Evolutionary conservation across 1,140 invertebrate species (phyloP).

Genomic region (Dendrolimus punctatus): DNA sequence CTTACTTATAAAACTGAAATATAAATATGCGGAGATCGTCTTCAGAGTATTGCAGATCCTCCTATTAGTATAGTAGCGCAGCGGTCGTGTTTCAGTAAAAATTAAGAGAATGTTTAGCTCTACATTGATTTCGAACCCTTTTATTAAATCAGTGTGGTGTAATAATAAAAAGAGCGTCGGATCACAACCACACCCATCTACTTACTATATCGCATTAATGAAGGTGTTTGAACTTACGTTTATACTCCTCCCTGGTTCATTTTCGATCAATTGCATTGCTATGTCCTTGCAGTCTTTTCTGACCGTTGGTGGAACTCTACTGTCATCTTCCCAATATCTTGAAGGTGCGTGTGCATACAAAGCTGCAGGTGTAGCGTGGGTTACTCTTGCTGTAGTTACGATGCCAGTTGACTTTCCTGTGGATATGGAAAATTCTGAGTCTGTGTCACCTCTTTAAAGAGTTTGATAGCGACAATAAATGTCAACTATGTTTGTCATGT

Average conservation of each 20-base stretch:
- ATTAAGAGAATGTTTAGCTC: too few relatives aligned
- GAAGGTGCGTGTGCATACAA: slow-evolving; percentile 85
- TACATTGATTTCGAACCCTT: too few relatives aligned
- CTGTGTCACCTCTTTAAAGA: background rate
- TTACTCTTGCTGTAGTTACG: slow-evolving; percentile 82
- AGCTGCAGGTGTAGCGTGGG: slow-evolving; percentile 83
- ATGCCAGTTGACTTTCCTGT: slow-evolving; percentile 72
- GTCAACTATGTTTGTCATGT: background rate
- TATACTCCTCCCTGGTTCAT: slow-evolving; percentile 70
- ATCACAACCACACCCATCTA: too few relatives aligned
- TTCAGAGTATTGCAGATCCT: too few relatives aligned
- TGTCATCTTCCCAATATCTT: slow-evolving; percentile 86
- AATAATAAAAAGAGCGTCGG: too few relatives aligned
- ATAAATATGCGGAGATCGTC: too few relatives aligned
- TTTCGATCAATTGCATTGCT: slow-evolving; percentile 77
- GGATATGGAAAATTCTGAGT: slow-evolving; percentile 1
- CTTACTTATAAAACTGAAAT: too few relatives aligned
- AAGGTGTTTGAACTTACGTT: slow-evolving; percentile 43
- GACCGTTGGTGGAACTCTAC: slow-evolving; percentile 53
- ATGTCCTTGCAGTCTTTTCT: slow-evolving; percentile 67
- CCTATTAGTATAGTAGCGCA: too few relatives aligned
- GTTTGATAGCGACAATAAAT: background rate
- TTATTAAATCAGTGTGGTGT: too few relatives aligned
- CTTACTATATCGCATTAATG: too few relatives aligned
- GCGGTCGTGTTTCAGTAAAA: too few relatives aligned